phyloP scores from a whole-genome alignment of 2,888 invertebrate genomes.

The Agrotis ipsilon region DNA sequence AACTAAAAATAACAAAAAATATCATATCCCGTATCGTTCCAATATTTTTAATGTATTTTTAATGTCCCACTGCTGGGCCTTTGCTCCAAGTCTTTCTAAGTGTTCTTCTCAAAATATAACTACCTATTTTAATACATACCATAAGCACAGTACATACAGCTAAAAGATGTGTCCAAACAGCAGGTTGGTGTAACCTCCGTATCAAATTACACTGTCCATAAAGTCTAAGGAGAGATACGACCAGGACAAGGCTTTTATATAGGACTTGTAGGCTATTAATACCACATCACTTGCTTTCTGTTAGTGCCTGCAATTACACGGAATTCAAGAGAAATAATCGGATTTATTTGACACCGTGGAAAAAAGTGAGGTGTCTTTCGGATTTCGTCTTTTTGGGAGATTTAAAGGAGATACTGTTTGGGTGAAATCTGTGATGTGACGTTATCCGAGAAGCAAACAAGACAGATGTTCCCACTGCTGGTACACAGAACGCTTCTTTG shows the following conservation, averaged over 20 bases:
- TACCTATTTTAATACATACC: too few relatives aligned
- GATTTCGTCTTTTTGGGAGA: not conserved
- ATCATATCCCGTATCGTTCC: too few relatives aligned
- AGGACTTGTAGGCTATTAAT: slow-evolving; percentile 23
- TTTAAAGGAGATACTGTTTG: not conserved
- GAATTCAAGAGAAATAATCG: not conserved
- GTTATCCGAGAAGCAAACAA: not conserved
- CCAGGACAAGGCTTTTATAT: slow-evolving; percentile 15
- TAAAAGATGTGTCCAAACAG: not conserved
- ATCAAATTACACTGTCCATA: slow-evolving; percentile 48
- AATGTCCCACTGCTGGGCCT: too few relatives aligned
- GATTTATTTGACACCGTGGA: not conserved
- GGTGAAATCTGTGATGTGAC: too few relatives aligned
- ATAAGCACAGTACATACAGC: too few relatives aligned
- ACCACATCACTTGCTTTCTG: slow-evolving; percentile 14
- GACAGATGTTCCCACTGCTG: too few relatives aligned
- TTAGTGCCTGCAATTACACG: slow-evolving; percentile 1
- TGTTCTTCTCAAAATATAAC: too few relatives aligned
- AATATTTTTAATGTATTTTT: too few relatives aligned
- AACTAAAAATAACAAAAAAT: too few relatives aligned
- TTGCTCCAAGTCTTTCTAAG: too few relatives aligned
- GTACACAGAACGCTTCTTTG: too few relatives aligned
- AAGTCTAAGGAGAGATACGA: slow-evolving; percentile 36
- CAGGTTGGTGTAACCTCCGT: slow-evolving; percentile 1
- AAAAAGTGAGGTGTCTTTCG: not conserved